A percentile compares a stretch with the other conserved stretches of the same genome.
These are phyloP conservation scores for Rotaria macrura DNA, from an alignment of 2,888 invertebrate species.

Conservation along the genomic window DNA sequence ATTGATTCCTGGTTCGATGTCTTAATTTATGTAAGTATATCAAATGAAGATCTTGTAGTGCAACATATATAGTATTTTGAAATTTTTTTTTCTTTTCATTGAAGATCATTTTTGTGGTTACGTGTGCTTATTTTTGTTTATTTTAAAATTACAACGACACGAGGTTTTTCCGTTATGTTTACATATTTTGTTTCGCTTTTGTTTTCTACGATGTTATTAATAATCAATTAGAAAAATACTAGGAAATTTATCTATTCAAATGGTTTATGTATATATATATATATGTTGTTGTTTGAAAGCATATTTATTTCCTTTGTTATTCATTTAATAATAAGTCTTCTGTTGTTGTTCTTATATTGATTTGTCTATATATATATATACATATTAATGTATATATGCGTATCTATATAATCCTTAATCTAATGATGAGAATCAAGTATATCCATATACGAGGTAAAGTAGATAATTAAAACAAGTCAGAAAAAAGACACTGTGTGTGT, in stretches of 20 bases:
- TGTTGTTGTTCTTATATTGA: conserved; percentile 10
- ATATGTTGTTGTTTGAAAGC: background rate
- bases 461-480: background rate
- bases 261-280: background rate
- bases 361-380: background rate
- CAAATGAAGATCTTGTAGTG: too few species aligned
- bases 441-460: background rate
- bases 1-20: background rate
- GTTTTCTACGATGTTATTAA: background rate
- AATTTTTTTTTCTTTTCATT: background rate
- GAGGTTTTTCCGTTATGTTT: background rate
- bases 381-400: background rate
- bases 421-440: background rate
- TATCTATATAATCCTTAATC: background rate
- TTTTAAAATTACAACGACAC: background rate
- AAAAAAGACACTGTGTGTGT: background rate
- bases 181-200: background rate
- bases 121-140: background rate
- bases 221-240: background rate
- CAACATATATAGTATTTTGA: too few species aligned
- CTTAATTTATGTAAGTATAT: background rate
- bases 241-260: background rate
- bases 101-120: background rate
- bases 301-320: background rate
- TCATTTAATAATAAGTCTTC: background rate